phyloP scores from a whole-genome alignment of 2,888 invertebrate genomes.

The Drosophila emarginata region DNA sequence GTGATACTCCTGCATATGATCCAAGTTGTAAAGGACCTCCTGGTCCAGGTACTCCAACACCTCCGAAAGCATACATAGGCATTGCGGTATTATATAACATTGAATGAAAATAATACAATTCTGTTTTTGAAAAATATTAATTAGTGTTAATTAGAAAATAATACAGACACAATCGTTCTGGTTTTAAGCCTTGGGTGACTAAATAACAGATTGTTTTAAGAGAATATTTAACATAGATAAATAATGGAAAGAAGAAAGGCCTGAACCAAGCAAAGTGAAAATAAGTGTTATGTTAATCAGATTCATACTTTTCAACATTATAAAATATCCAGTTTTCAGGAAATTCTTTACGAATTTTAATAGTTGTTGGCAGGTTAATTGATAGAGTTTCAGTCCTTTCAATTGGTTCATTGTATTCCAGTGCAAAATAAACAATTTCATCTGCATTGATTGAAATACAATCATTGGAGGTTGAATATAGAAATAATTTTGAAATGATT shows the following conservation, averaged over 20 bases:
- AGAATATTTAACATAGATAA: background rate
- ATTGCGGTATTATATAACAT: background rate
- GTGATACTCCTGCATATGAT: background rate
- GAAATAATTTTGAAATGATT: background rate
- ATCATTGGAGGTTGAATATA: background rate
- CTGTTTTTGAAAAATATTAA: background rate
- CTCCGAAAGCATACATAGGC: background rate
- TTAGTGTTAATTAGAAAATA: background rate
- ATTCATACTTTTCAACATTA: slow-evolving; percentile 25
- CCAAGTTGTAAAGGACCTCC: no score
- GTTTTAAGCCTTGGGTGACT: background rate
- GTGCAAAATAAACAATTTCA: background rate
- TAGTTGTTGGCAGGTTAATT: background rate
- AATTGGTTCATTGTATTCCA: background rate
- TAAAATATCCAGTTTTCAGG: slow-evolving; percentile 87
- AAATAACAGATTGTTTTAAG: background rate
- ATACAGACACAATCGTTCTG: background rate
- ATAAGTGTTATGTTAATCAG: background rate
- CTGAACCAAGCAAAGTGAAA: background rate
- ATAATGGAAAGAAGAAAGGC: background rate
- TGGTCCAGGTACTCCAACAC: background rate
- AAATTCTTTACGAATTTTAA: slow-evolving; percentile 84
- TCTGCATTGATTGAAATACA: background rate
- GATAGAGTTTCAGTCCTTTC: background rate
- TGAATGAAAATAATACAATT: background rate